These are phyloP conservation scores for Listronotus bonariensis DNA, from an alignment of 1,140 invertebrate genomes.

Conservation along the genomic window DNA sequence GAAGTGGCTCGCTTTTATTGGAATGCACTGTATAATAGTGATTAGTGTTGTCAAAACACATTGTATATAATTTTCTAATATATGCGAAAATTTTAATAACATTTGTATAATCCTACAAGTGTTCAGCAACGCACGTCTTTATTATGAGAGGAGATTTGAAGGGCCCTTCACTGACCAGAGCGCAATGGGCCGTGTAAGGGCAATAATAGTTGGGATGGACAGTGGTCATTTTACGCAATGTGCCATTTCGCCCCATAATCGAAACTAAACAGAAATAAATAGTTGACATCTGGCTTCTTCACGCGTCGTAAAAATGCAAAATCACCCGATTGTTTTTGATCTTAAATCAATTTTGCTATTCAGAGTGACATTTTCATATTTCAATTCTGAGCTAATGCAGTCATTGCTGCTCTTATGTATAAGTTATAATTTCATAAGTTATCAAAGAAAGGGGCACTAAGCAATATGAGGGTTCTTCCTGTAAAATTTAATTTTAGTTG, in stretches of 20 bases:
- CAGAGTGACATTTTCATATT: conserved; percentile 47
- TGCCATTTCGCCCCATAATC: conserved; percentile 37
- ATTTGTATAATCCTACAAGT: conserved; percentile 22
- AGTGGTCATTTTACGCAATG: conserved; percentile 46
- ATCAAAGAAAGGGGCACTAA: too few species aligned
- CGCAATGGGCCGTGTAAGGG: conserved; percentile 36
- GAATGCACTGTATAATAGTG: too few species aligned
- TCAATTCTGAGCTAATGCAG: conserved; percentile 41
- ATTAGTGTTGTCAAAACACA: too few species aligned
- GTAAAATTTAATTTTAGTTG: too few species aligned
- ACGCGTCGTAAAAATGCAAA: conserved; percentile 44
- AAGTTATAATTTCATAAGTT: conserved; percentile 33
- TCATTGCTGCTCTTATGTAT: conserved; percentile 40
- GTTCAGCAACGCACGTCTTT: conserved; percentile 19
- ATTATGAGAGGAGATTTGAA: conserved; percentile 26
- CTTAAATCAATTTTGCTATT: conserved; percentile 42
- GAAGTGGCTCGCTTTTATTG: too few species aligned
- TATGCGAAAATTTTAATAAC: too few species aligned
- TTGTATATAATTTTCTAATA: too few species aligned
- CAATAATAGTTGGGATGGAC: conserved; percentile 33
- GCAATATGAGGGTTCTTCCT: too few species aligned
- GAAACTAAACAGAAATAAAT: conserved; percentile 40
- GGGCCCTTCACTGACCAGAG: conserved; percentile 28
- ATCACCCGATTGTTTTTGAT: conserved; percentile 40
- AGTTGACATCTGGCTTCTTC: conserved; percentile 45